Evolutionary conservation across 1,140 invertebrate species (phyloP).

Genomic region (Leptinotarsa defecta): DNA sequence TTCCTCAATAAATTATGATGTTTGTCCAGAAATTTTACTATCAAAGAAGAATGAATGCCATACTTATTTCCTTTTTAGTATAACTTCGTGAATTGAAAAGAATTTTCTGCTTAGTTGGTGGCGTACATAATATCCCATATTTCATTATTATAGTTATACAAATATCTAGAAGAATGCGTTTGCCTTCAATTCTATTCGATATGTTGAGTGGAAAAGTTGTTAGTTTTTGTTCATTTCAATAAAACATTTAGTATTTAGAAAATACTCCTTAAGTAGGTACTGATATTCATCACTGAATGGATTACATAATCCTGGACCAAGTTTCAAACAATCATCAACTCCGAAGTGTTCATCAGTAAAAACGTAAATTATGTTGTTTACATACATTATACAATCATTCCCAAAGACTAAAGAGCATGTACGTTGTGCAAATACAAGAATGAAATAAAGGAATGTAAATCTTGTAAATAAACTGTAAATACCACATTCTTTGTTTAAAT

Average conservation of each 20-base stretch:
- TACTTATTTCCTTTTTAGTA: not conserved
- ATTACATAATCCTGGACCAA: conserved; percentile 19
- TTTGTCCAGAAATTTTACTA: not conserved
- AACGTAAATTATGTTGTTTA: not conserved
- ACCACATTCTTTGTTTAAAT: not conserved
- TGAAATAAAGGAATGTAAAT: conserved; percentile 22
- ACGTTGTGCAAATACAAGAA: not conserved
- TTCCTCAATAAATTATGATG: not conserved
- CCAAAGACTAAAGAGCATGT: conserved; percentile 9
- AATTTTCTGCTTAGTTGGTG: not conserved
- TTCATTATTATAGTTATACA: not conserved
- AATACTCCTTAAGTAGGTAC: not conserved
- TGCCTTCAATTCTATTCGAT: not conserved
- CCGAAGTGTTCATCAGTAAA: conserved; percentile 13
- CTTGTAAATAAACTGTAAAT: conserved; percentile 18
- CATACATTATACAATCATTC: conserved; percentile 18
- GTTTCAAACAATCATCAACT: conserved; percentile 7
- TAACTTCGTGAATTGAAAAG: not conserved
- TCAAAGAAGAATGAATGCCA: not conserved
- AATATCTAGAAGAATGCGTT: not conserved
- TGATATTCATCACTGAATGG: conserved; percentile 8
- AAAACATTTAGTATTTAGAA: not conserved
- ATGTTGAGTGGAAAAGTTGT: not conserved
- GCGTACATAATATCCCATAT: not conserved
- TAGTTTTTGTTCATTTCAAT: not conserved